Conservation (phyloP, 2,888 invertebrate species). For the Tinea trinotella region DNA sequence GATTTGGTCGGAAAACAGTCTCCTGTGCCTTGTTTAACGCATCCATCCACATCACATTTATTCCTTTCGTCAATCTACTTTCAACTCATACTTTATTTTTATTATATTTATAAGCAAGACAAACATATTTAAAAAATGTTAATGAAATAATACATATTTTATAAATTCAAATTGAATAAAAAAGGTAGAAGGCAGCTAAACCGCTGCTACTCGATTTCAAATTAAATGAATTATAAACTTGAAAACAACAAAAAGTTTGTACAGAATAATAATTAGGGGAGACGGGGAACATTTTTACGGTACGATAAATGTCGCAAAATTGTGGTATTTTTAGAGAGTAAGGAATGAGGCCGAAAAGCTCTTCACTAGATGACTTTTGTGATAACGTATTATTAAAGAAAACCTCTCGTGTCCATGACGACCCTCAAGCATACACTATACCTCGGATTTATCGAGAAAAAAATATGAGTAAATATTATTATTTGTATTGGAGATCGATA, state of each 20-base stretch:
- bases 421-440: not conserved
- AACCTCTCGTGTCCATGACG: not conserved
- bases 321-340: not conserved
- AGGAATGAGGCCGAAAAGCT: slow-evolving; percentile 6
- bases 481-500: no score
- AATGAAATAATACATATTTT: no score
- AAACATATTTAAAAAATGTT: no score
- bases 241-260: not conserved
- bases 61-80: no score
- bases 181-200: not conserved
- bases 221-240: slow-evolving; percentile 8
- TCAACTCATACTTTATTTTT: no score
- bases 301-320: slow-evolving; percentile 3
- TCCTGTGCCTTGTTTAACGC: no score
- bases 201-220: not conserved
- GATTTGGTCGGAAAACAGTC: no score
- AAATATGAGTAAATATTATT: no score
- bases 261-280: not conserved
- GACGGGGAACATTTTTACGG: slow-evolving; percentile 2
- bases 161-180: not conserved
- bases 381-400: not conserved
- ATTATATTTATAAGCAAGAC: no score
- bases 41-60: no score
- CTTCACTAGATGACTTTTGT: slow-evolving; percentile 3
- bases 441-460: not conserved